Evolutionary conservation across 2,797 vertebrate genomes (phyloP).

Genomic region (Sciaenops ocellatus): DNA sequence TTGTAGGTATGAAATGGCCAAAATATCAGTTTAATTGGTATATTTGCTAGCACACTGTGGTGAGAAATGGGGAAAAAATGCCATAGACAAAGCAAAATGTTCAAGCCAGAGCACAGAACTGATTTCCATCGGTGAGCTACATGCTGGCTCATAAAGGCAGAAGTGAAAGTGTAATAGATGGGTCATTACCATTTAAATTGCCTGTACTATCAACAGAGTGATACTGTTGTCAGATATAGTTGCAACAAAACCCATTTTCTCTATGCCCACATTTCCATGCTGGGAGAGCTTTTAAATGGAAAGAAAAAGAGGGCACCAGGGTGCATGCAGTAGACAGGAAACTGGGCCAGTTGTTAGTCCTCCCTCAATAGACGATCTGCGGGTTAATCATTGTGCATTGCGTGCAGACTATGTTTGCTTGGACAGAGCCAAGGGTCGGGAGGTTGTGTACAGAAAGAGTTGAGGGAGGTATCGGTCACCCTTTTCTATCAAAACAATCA

Average conservation of each 20-base stretch:
- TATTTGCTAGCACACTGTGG: not conserved
- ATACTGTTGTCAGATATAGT: not conserved
- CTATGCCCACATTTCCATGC: not conserved
- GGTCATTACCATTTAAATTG: not conserved
- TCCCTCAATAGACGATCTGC: constrained; percentile 63
- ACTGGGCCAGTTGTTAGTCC: constrained; percentile 18
- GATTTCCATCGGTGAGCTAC: not conserved
- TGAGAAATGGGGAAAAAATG: not conserved
- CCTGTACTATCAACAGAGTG: not conserved
- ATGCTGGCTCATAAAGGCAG: not conserved
- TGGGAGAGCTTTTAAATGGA: not conserved
- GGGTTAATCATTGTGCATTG: constrained; percentile 89
- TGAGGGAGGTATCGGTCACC: constrained; percentile 81
- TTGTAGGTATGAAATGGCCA: not conserved
- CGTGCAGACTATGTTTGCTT: constrained; percentile 90
- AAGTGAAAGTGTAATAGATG: not conserved
- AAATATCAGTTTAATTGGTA: not conserved
- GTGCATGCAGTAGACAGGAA: not conserved
- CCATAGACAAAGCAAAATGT: not conserved
- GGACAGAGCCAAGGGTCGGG: constrained; percentile 86
- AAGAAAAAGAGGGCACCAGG: not conserved
- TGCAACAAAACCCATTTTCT: not conserved
- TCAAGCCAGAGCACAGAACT: not conserved
- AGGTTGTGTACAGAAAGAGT: constrained; percentile 84
- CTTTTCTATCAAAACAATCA: constrained; percentile 86